phyloP scores from a whole-genome alignment of 1,140 invertebrate species.

The Scaptomyza pallida region DNA sequence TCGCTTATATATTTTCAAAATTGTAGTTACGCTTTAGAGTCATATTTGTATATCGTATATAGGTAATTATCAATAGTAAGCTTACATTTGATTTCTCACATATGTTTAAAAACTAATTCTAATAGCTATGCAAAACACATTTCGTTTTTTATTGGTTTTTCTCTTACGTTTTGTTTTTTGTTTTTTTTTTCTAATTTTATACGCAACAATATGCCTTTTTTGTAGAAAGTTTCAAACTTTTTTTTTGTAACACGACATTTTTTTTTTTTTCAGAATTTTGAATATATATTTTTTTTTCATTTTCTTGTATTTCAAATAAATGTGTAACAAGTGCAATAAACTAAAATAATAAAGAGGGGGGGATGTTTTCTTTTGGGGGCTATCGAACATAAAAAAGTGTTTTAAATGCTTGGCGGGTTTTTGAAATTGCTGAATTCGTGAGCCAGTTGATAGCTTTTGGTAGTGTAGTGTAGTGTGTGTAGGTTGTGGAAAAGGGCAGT shows the following conservation, averaged over 20 bases:
- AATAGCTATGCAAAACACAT: slow-evolving; percentile 78
- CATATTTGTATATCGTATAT: slow-evolving; percentile 55
- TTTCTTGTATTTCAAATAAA: slow-evolving; percentile 61
- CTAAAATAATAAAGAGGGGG: slow-evolving; percentile 49
- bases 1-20: slow-evolving; percentile 38
- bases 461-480: not conserved
- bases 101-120: slow-evolving; percentile 71
- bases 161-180: slow-evolving; percentile 38
- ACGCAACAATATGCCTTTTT: slow-evolving; percentile 39
- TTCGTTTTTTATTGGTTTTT: slow-evolving; percentile 54
- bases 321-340: slow-evolving; percentile 71
- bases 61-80: slow-evolving; percentile 78
- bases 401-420: slow-evolving; percentile 69
- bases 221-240: slow-evolving; percentile 77
- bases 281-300: slow-evolving; percentile 55
- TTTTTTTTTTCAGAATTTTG: slow-evolving; percentile 48
- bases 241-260: slow-evolving; percentile 63
- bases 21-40: slow-evolving; percentile 54
- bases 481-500: slow-evolving; percentile 41
- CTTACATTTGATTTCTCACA: slow-evolving; percentile 80
- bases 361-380: slow-evolving; percentile 16
- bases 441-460: slow-evolving; percentile 26
- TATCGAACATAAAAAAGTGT: slow-evolving; percentile 55
- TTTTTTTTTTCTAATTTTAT: slow-evolving; percentile 51
- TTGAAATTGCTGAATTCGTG: slow-evolving; percentile 24